phyloP scores from a whole-genome alignment of 2,113 vertebrate genomes.

The Oceanodroma tethys region DNA sequence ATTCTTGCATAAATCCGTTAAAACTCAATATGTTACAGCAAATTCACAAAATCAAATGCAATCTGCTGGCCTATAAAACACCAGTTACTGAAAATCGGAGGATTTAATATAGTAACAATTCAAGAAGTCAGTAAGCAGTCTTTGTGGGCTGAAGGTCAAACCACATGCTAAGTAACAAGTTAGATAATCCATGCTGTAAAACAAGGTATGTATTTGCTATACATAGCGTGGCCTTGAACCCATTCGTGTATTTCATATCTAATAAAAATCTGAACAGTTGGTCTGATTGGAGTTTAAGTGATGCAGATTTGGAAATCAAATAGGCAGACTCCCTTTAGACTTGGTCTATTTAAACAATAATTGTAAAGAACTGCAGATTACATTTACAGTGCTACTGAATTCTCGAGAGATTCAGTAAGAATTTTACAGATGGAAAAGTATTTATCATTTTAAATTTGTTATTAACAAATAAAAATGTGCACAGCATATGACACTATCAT shows the following conservation, averaged over 20 bases:
- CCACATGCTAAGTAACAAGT: conserved; percentile 1
- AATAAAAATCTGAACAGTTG: conserved; percentile 79
- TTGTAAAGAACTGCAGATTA: conserved; percentile 73
- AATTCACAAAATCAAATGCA: conserved; percentile 79
- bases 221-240: conserved; percentile 46
- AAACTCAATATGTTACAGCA: conserved; percentile 73
- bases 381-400: conserved; percentile 53
- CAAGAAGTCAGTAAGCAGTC: conserved; percentile 53
- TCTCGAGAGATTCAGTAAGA: conserved; percentile 32
- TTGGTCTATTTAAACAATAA: conserved; percentile 73
- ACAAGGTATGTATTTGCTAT: conserved; percentile 28
- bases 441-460: conserved; percentile 52
- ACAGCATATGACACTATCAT: not conserved
- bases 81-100: conserved; percentile 73
- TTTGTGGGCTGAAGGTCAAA: conserved; percentile 52
- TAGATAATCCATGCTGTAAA: conserved; percentile 15
- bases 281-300: conserved; percentile 82
- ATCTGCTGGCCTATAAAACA: conserved; percentile 78
- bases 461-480: conserved; percentile 39
- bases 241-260: conserved; percentile 60
- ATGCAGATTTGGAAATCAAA: conserved; percentile 81
- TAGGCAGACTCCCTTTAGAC: conserved; percentile 74
- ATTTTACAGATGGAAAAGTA: conserved; percentile 52
- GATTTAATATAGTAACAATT: conserved; percentile 70
- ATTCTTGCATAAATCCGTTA: conserved; percentile 77